Base-by-base conservation (phyloP, 2,888 invertebrate species). In the Hofmannophila pseudospretella region DNA sequence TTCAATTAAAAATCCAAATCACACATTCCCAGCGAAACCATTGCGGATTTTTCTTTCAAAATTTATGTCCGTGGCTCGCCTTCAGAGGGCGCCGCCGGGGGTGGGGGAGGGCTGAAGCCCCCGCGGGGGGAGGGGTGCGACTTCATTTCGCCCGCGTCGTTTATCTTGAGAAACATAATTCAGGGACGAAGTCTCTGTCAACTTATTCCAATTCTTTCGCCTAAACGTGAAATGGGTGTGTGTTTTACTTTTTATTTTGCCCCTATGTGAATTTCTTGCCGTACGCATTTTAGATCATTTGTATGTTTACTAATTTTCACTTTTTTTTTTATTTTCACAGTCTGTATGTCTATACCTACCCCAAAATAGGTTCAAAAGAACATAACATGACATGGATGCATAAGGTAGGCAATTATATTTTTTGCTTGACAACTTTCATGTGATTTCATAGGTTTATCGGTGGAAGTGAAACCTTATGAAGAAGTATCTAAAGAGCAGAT, bases 71-170 rank as follows among this genome's bases (percentile, higher is more conserved):
- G 58, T 67, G 68, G 65, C 69, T 65, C 54, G 67, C 74, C 71
- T 68, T 71, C 58, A 65, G 69, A 69, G 73, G 75, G 71, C 61
- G 66, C 60, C 63, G 53, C 62, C 48, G 26, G 34, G 39, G 43
- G 46, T 34, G 41, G 32, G 30, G 39, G 35, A 38, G 39, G 41
- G 49, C n/a, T n/a, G n/a, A n/a, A n/a, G n/a, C 16, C 16, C 16
- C 16, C 16, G 59, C 44, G 44, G 36, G 54, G 49, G 45, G 36
- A 32, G 67, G 68, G 75, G 80, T 71, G 89, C 88, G 90, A 90
- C 90, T 90, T 90, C 90, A 90, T 90, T 90, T 90, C 90, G 90
- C 89, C 88, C 88, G 86, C 88, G 89, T 89, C 90, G 90, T 90
- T 90, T 90, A 90, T 90, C 90, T 90, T 90, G 85, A 89, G 88